phyloP scores from a whole-genome alignment of 2,888 invertebrate genomes.

The Willowsia nigromaculata region DNA sequence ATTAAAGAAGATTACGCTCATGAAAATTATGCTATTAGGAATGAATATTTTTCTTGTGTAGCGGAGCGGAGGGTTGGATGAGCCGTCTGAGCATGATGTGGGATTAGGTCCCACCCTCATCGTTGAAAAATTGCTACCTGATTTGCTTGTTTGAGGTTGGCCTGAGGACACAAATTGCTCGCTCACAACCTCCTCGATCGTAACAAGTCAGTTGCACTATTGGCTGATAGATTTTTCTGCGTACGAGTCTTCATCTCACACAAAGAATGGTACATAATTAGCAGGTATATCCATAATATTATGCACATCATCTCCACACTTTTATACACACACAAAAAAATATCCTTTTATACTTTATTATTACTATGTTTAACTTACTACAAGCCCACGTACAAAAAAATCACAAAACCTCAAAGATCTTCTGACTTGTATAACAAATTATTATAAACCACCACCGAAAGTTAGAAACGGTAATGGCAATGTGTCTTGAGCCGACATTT shows the following conservation, averaged over 20 bases:
- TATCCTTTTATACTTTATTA: not conserved
- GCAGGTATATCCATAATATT: conserved; percentile 48
- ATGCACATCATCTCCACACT: conserved; percentile 12
- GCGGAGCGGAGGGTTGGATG: conserved; percentile 59
- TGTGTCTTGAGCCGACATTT: conserved; percentile 13
- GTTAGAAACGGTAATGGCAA: not conserved
- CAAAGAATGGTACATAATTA: conserved; percentile 54
- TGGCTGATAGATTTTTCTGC: conserved; percentile 70
- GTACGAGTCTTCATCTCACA: conserved; percentile 49
- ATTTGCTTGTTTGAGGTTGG: conserved; percentile 74
- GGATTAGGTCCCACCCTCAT: conserved; percentile 73
- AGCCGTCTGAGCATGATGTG: conserved; percentile 60
- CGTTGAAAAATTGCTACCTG: conserved; percentile 75
- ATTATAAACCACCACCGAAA: not conserved
- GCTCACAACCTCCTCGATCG: conserved; percentile 69
- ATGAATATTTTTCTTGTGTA: conserved; percentile 46
- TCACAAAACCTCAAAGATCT: conserved; percentile 1
- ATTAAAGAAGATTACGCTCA: conserved; percentile 72
- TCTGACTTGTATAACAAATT: not conserved
- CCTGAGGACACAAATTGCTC: conserved; percentile 70
- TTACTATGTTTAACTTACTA: not conserved
- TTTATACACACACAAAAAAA: not conserved
- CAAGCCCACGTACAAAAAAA: not conserved
- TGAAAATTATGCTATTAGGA: conserved; percentile 72
- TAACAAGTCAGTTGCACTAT: conserved; percentile 65